Percentiles rank a stretch among this genome's conserved stretches.
Evolutionary conservation across 2,888 invertebrate genomes (phyloP).

Genomic region (Sycophila texana): DNA sequence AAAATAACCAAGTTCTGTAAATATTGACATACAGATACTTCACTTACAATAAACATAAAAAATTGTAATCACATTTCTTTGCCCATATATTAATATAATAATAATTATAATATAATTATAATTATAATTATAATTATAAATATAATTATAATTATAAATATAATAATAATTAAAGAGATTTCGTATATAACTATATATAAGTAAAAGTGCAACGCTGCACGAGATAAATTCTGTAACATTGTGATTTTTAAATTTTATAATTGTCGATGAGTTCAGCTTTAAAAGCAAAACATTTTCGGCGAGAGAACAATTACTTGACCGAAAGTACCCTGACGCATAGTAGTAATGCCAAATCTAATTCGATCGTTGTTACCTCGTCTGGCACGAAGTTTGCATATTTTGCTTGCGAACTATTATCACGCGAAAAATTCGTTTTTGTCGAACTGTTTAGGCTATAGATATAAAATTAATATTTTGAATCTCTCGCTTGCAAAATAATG

Average conservation of each 20-base stretch:
- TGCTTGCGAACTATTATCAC: conserved; percentile 21
- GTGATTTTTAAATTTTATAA: conserved; percentile 16
- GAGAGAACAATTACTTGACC: conserved; percentile 39
- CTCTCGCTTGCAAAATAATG: too few species aligned
- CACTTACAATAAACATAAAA: neutral
- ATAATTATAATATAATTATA: too few species aligned
- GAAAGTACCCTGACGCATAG: conserved; percentile 14
- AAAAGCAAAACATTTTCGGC: conserved; percentile 30
- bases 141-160: too few species aligned
- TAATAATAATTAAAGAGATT: conserved; percentile 1
- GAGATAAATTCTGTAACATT: conserved; percentile 23
- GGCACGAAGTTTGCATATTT: conserved; percentile 4
- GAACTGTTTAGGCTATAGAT: neutral
- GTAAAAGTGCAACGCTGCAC: neutral
- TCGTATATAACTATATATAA: conserved; percentile 2
- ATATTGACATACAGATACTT: neutral
- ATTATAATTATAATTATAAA: too few species aligned
- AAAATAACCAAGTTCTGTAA: neutral
- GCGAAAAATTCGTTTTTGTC: neutral
- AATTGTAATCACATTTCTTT: conserved; percentile 10
- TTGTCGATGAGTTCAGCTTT: conserved; percentile 30
- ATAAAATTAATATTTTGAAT: too few species aligned
- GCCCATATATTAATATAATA: neutral
- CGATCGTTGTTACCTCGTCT: conserved; percentile 27
- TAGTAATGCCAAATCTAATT: conserved; percentile 52